Conservation (phyloP, 2,113 vertebrate species). For the Nymphicus hollandicus region DNA sequence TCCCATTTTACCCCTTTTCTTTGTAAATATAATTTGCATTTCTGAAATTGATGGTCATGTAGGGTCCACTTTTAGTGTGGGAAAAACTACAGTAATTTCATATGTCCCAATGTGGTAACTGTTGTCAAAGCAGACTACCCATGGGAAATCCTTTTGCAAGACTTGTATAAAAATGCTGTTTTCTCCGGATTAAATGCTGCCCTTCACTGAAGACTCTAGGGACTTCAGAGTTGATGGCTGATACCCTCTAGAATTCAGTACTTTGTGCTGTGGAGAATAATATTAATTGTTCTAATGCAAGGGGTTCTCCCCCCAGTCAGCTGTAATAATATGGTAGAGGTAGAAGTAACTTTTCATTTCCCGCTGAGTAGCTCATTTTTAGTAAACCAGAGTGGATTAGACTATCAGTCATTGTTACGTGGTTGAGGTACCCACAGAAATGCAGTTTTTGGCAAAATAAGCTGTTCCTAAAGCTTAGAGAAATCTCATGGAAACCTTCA, state of each 20-base stretch:
- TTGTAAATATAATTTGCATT: not conserved
- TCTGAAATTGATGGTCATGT: not conserved
- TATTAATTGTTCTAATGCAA: not conserved
- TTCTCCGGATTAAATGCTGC: not conserved
- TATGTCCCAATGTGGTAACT: not conserved
- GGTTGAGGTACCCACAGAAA: not conserved
- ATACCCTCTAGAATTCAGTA: not conserved
- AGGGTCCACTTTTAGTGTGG: not conserved
- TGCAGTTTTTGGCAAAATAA: not conserved
- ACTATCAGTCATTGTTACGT: not conserved
- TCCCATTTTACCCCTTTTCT: not conserved
- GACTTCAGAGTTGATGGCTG: not conserved
- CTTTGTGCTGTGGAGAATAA: not conserved
- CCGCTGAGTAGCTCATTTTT: not conserved
- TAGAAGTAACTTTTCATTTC: not conserved
- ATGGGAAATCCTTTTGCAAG: not conserved
- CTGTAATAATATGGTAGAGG: not conserved
- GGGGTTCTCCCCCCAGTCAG: not conserved
- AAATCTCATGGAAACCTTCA: not conserved
- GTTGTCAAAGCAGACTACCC: conserved; percentile 1
- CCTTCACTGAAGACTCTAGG: not conserved
- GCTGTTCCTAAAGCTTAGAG: not conserved
- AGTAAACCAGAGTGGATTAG: not conserved
- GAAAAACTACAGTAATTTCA: not conserved
- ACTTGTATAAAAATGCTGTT: not conserved